Conservation (phyloP, 2,113 vertebrate species). For the Eonycteris spelaea region DNA sequence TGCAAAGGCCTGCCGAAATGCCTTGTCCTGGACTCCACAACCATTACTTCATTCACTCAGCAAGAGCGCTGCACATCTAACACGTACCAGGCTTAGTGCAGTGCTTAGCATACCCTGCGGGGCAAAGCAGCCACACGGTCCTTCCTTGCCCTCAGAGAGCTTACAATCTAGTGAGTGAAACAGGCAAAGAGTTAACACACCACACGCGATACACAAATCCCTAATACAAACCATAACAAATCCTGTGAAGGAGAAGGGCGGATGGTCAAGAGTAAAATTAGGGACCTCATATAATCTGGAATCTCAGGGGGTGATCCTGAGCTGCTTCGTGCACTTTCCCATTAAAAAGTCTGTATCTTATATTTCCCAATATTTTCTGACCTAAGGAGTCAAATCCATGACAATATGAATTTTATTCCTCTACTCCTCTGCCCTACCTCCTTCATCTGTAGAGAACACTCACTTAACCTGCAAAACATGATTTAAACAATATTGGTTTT, state of each 20-base stretch:
- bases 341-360: not conserved
- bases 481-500: no score
- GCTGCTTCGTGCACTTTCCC: not conserved
- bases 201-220: fast-evolving
- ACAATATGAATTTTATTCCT: no score
- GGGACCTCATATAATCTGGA: not conserved
- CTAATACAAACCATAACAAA: not conserved
- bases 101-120: fast-evolving
- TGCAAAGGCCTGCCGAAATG: fast-evolving
- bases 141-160: not conserved
- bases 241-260: not conserved
- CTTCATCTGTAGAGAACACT: no score
- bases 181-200: fast-evolving
- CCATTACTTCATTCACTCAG: not conserved
- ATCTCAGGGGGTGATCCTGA: not conserved
- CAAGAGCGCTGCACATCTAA: fast-evolving
- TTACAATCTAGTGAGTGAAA: not conserved
- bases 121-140: fast-evolving
- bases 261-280: not conserved
- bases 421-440: no score
- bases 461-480: no score
- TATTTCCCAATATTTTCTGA: not conserved
- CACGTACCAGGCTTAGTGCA: not conserved
- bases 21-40: no score
- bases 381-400: no score